Percentiles rank a stretch among this genome's conserved stretches.
phyloP scores from a whole-genome alignment of 2,797 vertebrate genomes.

The Mormyrus hasselquistii region DNA sequence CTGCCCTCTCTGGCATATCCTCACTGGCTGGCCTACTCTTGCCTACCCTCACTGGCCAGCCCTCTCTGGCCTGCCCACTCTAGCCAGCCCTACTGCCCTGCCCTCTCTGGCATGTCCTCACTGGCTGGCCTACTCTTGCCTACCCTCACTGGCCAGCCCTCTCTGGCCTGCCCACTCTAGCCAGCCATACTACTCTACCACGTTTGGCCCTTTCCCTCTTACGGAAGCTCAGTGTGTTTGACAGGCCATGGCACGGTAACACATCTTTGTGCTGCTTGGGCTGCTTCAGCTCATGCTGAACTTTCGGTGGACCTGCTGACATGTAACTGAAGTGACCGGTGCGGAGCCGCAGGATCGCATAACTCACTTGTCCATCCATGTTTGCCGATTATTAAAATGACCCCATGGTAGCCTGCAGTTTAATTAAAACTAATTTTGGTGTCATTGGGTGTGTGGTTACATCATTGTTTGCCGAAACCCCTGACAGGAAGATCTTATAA shows the following conservation, averaged over 20 bases:
- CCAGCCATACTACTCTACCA: background rate
- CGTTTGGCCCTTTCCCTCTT: background rate
- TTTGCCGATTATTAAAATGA: constrained; percentile 19
- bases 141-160: background rate
- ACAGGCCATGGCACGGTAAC: background rate
- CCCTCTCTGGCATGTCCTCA: background rate
- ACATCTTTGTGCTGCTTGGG: background rate
- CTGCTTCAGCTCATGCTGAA: background rate
- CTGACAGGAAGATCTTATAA: background rate
- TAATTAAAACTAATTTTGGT: background rate
- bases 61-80: too few species aligned
- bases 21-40: background rate
- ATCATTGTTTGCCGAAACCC: background rate
- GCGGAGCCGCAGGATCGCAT: background rate
- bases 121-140: background rate
- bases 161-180: background rate
- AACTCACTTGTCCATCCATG: background rate
- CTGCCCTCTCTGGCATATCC: too few species aligned
- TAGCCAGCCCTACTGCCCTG: too few species aligned
- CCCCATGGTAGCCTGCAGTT: background rate
- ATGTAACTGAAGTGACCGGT: background rate
- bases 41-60: background rate
- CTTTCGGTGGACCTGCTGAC: background rate
- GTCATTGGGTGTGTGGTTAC: background rate
- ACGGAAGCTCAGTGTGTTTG: background rate